Evolutionary conservation across 2,797 vertebrate genomes (phyloP).

Genomic region (Sebastiscus tertius): DNA sequence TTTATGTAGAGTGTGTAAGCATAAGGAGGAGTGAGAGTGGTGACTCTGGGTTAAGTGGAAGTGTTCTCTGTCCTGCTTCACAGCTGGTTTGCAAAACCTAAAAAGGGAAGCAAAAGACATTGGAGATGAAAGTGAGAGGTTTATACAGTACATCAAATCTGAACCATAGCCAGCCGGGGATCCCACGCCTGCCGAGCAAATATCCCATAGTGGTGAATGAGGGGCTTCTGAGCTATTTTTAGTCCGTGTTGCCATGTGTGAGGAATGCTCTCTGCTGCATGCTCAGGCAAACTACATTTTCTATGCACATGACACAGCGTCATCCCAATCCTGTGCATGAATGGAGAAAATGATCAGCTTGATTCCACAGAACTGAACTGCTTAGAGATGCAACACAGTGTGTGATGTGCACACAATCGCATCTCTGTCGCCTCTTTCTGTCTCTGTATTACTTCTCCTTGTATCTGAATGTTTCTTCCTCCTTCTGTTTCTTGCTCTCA

Average conservation of each 20-base stretch:
- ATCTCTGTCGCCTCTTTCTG: background rate
- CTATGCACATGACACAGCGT: slow-evolving; percentile 15
- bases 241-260: slow-evolving; percentile 75
- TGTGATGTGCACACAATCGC: background rate
- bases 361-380: background rate
- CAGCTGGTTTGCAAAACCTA: background rate
- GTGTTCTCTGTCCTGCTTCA: background rate
- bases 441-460: background rate
- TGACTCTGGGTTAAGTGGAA: background rate
- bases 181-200: slow-evolving; percentile 34
- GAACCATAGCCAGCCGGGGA: slow-evolving; percentile 10
- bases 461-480: background rate
- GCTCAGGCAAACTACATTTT: slow-evolving; percentile 43
- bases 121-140: background rate
- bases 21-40: background rate
- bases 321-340: slow-evolving; percentile 45
- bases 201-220: slow-evolving; percentile 45
- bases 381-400: background rate
- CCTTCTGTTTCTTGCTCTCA: background rate
- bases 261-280: slow-evolving; percentile 37
- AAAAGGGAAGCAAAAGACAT: background rate
- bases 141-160: background rate
- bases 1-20: background rate
- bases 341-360: slow-evolving; percentile 31
- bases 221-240: slow-evolving; percentile 68